Evolutionary conservation across 35 echinoderm and acorn worm species (phyloP).

Genomic region (Ophioderma brevispina): DNA sequence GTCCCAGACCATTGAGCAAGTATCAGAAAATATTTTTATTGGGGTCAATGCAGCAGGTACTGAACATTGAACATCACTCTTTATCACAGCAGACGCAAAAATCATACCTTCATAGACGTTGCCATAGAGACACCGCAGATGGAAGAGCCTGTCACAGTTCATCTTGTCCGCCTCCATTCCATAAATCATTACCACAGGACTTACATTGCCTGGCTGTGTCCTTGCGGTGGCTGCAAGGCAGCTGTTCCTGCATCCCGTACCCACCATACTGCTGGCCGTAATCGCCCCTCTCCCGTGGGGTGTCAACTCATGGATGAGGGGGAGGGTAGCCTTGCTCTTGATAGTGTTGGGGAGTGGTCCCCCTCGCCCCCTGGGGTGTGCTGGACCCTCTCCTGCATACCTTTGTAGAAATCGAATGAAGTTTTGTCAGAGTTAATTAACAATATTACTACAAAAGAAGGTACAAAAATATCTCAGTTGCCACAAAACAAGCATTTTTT

Average conservation of each 20-base stretch:
- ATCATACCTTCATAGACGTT: slow-evolving; percentile 40
- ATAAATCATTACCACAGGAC: slow-evolving; percentile 94
- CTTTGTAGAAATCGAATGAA: too few species aligned
- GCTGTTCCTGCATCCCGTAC: slow-evolving; percentile 63
- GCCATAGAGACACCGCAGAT: slow-evolving; percentile 93
- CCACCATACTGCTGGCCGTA: slow-evolving; percentile 38
- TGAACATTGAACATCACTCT: too few species aligned
- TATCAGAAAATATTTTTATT: too few species aligned
- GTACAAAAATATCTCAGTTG: too few species aligned
- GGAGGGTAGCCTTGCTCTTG: slow-evolving; percentile 57
- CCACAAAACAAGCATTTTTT: too few species aligned
- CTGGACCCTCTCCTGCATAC: neutral
- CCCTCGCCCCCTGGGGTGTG: neutral
- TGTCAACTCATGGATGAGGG: slow-evolving; percentile 27
- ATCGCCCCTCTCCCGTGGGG: slow-evolving; percentile 43
- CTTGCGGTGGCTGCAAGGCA: slow-evolving; percentile 63
- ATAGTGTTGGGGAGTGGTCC: slow-evolving; percentile 28
- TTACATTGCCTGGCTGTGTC: slow-evolving; percentile 56
- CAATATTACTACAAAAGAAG: too few species aligned
- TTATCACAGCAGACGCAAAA: too few species aligned
- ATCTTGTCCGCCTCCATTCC: slow-evolving; percentile 89
- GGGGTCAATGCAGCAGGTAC: too few species aligned
- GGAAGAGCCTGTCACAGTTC: slow-evolving; percentile 97
- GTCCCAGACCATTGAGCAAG: too few species aligned
- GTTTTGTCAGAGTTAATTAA: too few species aligned